These are phyloP conservation scores for Acrocyrtus sp. DNA, from an alignment of 2,888 invertebrate genomes.

Conservation along the genomic window DNA sequence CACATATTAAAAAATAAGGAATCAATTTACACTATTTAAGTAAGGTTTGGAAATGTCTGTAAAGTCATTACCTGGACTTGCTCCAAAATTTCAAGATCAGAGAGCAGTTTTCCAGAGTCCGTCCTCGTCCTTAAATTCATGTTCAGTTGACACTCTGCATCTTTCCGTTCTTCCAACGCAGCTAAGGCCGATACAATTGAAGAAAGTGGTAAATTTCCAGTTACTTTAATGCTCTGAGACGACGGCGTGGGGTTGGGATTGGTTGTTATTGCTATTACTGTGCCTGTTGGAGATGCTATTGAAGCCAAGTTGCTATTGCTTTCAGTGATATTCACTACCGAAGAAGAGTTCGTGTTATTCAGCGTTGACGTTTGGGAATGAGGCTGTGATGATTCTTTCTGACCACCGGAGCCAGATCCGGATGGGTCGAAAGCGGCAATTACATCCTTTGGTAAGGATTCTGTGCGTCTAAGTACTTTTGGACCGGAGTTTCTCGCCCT, in stretches of 20 bases:
- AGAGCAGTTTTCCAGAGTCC: constrained; percentile 74
- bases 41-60: too few relatives aligned
- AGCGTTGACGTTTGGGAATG: constrained; percentile 54
- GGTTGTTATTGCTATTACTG: neutral
- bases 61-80: constrained; percentile 77
- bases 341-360: constrained; percentile 25
- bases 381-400: constrained; percentile 45
- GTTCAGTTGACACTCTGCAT: constrained; percentile 32
- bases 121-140: constrained; percentile 83
- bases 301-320: neutral
- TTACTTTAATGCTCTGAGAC: constrained; percentile 1
- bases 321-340: neutral
- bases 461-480: constrained; percentile 70
- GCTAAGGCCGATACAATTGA: constrained; percentile 52
- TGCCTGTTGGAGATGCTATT: constrained; percentile 4
- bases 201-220: constrained; percentile 33
- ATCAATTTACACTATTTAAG: too few relatives aligned
- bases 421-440: constrained; percentile 65
- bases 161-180: constrained; percentile 55
- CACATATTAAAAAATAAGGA: too few relatives aligned
- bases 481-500: constrained; percentile 74
- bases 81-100: constrained; percentile 82
- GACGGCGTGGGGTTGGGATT: constrained; percentile 15
- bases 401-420: constrained; percentile 63
- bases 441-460: constrained; percentile 61